Evolutionary conservation across 2,113 vertebrate species (phyloP).

Genomic region (Zingel zingel): DNA sequence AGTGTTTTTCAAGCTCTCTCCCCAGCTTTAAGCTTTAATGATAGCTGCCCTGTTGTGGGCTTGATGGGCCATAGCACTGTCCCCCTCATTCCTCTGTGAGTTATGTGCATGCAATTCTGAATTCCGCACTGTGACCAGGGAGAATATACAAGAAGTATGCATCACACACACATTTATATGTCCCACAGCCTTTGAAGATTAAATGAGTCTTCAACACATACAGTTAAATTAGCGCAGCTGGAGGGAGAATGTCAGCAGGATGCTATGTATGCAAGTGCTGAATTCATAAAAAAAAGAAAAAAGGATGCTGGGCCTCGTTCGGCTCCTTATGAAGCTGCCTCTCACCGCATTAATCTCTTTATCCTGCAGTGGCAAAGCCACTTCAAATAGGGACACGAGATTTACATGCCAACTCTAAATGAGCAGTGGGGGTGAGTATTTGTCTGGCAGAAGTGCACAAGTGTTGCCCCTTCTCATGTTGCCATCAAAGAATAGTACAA

Average conservation of each 20-base stretch:
- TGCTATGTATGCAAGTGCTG: constrained; percentile 41
- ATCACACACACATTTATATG: not conserved
- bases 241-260: constrained; percentile 45
- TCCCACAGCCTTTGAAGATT: constrained; percentile 62
- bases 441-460: constrained; percentile 50
- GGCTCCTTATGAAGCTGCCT: constrained; percentile 42
- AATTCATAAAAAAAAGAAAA: constrained; percentile 26
- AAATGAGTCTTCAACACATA: constrained; percentile 64
- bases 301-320: constrained; percentile 41
- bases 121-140: constrained; percentile 22
- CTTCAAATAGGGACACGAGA: constrained; percentile 60
- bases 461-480: constrained; percentile 28
- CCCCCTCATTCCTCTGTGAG: constrained; percentile 31
- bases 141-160: constrained; percentile 17
- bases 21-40: constrained; percentile 41
- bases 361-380: constrained; percentile 46
- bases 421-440: constrained; percentile 53
- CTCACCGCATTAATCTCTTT: constrained; percentile 60
- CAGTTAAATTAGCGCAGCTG: constrained; percentile 70
- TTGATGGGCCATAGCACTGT: constrained; percentile 53
- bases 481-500: constrained; percentile 47
- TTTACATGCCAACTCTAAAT: constrained; percentile 64
- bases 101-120: constrained; percentile 28
- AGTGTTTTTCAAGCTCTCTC: constrained; percentile 16
- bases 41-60: constrained; percentile 43